Evolutionary conservation across 2,113 vertebrate genomes (phyloP).

Genomic region (Hippocampus comes): DNA sequence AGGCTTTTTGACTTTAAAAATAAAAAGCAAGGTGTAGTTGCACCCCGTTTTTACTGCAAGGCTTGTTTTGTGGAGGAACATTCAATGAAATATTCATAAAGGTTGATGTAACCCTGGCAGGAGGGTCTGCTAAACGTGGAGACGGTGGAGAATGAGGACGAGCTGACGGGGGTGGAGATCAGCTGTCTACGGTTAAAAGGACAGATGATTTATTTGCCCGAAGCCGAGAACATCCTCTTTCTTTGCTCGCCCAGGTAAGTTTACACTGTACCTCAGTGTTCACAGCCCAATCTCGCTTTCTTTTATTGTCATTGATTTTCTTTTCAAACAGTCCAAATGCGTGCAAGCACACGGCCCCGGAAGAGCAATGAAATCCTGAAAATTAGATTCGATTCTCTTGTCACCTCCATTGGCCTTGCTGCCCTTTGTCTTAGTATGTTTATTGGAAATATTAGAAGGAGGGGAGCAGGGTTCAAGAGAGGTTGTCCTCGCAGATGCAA

Average conservation of each 20-base stretch:
- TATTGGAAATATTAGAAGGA: slow-evolving; percentile 9
- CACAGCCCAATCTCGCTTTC: neutral
- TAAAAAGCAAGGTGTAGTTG: slow-evolving; percentile 10
- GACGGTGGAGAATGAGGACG: slow-evolving; percentile 90
- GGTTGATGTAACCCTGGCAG: slow-evolving; percentile 67
- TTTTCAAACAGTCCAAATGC: neutral
- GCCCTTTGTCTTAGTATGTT: slow-evolving; percentile 15
- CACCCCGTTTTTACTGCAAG: slow-evolving; percentile 14
- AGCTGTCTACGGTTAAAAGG: slow-evolving; percentile 96
- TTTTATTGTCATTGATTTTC: neutral
- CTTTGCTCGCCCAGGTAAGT: slow-evolving; percentile 95
- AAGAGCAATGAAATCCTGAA: neutral
- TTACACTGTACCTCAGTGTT: neutral
- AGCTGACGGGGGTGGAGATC: slow-evolving; percentile 94
- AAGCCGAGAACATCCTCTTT: slow-evolving; percentile 98
- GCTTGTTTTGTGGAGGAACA: slow-evolving; percentile 26
- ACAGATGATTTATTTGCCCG: slow-evolving; percentile 97
- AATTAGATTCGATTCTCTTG: slow-evolving; percentile 14
- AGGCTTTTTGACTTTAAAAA: neutral
- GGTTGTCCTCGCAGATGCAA: slow-evolving; percentile 14
- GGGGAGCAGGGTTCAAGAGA: slow-evolving; percentile 19
- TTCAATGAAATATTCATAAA: slow-evolving; percentile 52
- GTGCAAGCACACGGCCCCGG: neutral
- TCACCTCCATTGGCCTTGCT: slow-evolving; percentile 32
- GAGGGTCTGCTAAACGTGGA: slow-evolving; percentile 96